Percentiles rank a stretch among this genome's conserved stretches.
These are phyloP conservation scores for Barbus barbus DNA, from an alignment of 2,113 vertebrate species.

Conservation along the genomic window DNA sequence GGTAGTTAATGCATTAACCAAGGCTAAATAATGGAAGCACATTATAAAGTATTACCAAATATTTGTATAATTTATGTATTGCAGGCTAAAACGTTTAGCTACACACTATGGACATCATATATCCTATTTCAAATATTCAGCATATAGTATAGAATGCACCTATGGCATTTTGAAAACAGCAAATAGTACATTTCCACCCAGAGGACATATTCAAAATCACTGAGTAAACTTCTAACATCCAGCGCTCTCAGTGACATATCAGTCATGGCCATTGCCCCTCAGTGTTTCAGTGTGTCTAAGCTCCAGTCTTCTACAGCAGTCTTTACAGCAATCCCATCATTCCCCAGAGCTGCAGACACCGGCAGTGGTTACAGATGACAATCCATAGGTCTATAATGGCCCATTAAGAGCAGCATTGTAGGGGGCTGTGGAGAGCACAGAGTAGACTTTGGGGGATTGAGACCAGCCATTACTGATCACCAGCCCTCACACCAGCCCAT, in stretches of 20 bases:
- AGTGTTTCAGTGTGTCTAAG: constrained; percentile 5
- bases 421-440: constrained; percentile 22
- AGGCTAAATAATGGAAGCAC: too few species aligned
- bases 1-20: too few species aligned
- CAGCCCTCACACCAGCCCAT: constrained; percentile 57
- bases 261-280: background rate
- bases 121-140: too few species aligned
- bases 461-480: constrained; percentile 59
- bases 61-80: too few species aligned
- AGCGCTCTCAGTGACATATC: background rate
- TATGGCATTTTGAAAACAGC: background rate
- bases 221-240: background rate
- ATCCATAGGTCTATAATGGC: constrained; percentile 46
- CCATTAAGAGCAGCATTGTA: constrained; percentile 49
- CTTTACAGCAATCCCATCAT: constrained; percentile 12
- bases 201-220: background rate
- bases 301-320: background rate
- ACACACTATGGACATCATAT: too few species aligned
- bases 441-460: constrained; percentile 14
- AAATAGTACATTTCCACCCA: background rate
- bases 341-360: constrained; percentile 25
- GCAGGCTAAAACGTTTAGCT: too few species aligned
- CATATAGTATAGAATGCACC: background rate
- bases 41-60: too few species aligned
- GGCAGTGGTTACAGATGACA: constrained; percentile 23